Percentiles rank a stretch among this genome's conserved stretches.
Conservation (phyloP, 2,797 vertebrate genomes). For the Lepus oiostolus region DNA sequence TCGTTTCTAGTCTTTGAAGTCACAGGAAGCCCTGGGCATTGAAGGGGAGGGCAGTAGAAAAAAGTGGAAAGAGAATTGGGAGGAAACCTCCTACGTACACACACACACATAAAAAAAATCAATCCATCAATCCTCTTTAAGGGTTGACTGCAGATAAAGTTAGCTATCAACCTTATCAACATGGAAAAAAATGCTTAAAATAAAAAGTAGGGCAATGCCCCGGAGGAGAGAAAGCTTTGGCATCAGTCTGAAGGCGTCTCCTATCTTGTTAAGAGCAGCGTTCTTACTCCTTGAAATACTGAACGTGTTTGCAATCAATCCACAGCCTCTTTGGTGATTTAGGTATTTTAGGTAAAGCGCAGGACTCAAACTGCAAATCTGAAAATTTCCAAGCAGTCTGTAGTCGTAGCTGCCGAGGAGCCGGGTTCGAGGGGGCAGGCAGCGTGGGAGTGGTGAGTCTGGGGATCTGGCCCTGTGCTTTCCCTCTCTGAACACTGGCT, state of each 20-base stretch:
- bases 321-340: conserved; percentile 4
- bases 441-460: accelerated
- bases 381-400: background rate
- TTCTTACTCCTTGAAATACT: background rate
- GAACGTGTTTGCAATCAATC: conserved; percentile 21
- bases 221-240: conserved; percentile 52
- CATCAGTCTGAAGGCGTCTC: conserved; percentile 42
- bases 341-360: conserved; percentile 53
- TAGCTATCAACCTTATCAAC: conserved; percentile 78
- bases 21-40: conserved; percentile 72
- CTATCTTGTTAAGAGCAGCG: background rate
- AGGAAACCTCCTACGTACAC: conserved; percentile 56
- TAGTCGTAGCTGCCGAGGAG: accelerated
- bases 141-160: conserved; percentile 76
- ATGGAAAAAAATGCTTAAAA: conserved; percentile 70
- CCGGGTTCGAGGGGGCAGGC: background rate
- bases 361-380: conserved; percentile 1
- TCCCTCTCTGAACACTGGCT: background rate
- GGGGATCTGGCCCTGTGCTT: too few species aligned
- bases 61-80: conserved; percentile 68
- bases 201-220: conserved; percentile 75
- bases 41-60: background rate
- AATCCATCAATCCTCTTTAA: conserved; percentile 67
- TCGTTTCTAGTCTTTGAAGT: conserved; percentile 81
- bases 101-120: conserved; percentile 45